Percentiles rank a stretch among this genome's conserved stretches.
These are phyloP conservation scores for Pherbina coryleti DNA, from an alignment of 2,888 invertebrate genomes.

Conservation along the genomic window DNA sequence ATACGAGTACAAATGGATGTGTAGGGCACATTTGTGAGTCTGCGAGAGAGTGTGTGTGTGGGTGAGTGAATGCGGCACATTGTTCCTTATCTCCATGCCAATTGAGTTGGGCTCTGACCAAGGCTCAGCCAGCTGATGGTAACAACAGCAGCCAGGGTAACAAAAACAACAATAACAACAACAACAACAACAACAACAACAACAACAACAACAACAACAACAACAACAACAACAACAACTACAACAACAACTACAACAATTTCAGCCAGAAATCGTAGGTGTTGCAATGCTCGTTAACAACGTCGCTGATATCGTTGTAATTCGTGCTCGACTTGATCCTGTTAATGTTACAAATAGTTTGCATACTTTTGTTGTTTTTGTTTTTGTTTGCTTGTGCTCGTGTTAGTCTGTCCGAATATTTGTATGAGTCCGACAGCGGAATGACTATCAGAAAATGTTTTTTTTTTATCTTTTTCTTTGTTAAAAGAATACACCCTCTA, in stretches of 20 bases:
- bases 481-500: no score
- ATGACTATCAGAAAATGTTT: no score
- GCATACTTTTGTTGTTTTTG: no score
- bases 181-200: neutral
- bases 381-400: no score
- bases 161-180: neutral
- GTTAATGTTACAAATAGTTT: neutral
- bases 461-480: no score
- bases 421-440: no score
- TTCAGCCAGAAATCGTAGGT: slow-evolving; percentile 24
- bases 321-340: slow-evolving; percentile 3
- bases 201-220: neutral
- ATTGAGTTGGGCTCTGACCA: neutral
- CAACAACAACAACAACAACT: neutral
- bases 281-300: slow-evolving; percentile 30
- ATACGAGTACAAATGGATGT: neutral
- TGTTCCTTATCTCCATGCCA: neutral
- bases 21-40: neutral
- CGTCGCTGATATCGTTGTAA: slow-evolving; percentile 26
- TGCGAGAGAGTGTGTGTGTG: neutral
- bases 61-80: neutral
- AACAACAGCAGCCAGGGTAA: neutral
- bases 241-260: neutral
- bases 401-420: no score
- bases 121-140: neutral